Evolutionary conservation across 2,113 vertebrate genomes (phyloP).

Genomic region (Aphyosemion australe): DNA sequence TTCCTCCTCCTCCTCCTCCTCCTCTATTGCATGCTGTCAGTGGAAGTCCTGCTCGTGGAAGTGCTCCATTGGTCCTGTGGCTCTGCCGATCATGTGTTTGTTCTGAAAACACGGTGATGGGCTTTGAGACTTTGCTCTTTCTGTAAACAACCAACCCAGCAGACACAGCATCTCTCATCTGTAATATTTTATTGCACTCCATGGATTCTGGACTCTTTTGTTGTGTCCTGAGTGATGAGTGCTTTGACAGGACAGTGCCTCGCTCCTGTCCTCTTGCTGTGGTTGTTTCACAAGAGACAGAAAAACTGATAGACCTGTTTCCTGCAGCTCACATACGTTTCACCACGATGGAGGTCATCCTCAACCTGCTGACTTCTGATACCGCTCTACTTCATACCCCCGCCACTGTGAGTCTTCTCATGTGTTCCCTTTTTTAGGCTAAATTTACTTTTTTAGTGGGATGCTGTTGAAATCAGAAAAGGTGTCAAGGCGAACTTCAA

Average conservation of each 20-base stretch:
- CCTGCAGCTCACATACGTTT: conserved; percentile 29
- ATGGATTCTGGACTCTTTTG: conserved; percentile 44
- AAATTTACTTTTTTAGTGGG: too few relatives aligned
- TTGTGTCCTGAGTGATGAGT: conserved; percentile 45
- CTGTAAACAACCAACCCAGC: conserved; percentile 32
- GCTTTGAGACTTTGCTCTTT: conserved; percentile 38
- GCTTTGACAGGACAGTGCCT: neutral
- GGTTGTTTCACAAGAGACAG: conserved; percentile 1
- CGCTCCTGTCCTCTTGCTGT: conserved; percentile 1
- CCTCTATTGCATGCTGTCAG: conserved; percentile 15
- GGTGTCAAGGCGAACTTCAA: conserved; percentile 10
- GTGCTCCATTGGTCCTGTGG: conserved; percentile 23
- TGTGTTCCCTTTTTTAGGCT: neutral
- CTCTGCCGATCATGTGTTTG: conserved; percentile 20
- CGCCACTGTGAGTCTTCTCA: conserved; percentile 64
- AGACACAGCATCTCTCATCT: conserved; percentile 21
- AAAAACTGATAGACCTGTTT: conserved; percentile 29
- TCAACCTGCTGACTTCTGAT: conserved; percentile 79
- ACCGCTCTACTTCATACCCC: conserved; percentile 58
- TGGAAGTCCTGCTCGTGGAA: conserved; percentile 31
- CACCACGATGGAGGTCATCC: conserved; percentile 74
- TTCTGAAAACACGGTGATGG: conserved; percentile 33
- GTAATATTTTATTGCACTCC: conserved; percentile 17
- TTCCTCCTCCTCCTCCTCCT: conserved; percentile 28
- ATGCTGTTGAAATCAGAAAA: conserved; percentile 1